Base-by-base conservation (phyloP, 92 coral and sea anemone species). In the Desmophyllum pertusum region DNA sequence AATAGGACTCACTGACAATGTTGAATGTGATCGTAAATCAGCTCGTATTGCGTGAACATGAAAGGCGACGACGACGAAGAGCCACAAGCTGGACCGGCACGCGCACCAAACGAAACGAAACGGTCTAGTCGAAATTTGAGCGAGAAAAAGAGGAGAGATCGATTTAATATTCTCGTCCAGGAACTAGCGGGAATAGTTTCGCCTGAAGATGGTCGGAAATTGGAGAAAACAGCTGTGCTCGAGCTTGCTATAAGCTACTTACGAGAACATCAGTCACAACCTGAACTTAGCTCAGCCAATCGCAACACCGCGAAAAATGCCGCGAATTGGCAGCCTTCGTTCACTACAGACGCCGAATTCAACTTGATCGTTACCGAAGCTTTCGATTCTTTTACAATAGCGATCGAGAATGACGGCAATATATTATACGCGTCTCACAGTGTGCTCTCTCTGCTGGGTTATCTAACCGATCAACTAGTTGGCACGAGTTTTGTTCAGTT, bases 141-240 rank as follows among this genome's bases (percentile, higher is more conserved):
- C 72, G 94, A 91, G 39, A 87, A 91, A 77, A 84, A 80, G 43
- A 86, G 94, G 41, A 77, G 94, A 80, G 91, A 91, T 43, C 88
- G 94, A n/a, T 91, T 91, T 37, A 91, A 91, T 36, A 75, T 79
- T 19, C 74, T 91, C 27, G 89, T 91, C 29, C 79, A 81, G 41
- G 94, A 91, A 39, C 89, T 91, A 3, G 85, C 91, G 25, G 79
- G 55, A 15, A 57, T 50, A 18, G 64, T 82, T 46, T 66, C 86
- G 23, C 59, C 63, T n/a, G 42, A 36, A 72, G 79, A 71, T 40
- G 78, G 64, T 53, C 86, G 86, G 51, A 82, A 82, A 40, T 27
- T 82, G 59, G 86, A 82, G 13, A 82, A 82, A 73, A 71, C 86
- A 71, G 75, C 86, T 9, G 86, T 73, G 18, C 86, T 82, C 30